These are phyloP conservation scores for Alca torda DNA, from an alignment of 2,797 vertebrate genomes.

Conservation along the genomic window DNA sequence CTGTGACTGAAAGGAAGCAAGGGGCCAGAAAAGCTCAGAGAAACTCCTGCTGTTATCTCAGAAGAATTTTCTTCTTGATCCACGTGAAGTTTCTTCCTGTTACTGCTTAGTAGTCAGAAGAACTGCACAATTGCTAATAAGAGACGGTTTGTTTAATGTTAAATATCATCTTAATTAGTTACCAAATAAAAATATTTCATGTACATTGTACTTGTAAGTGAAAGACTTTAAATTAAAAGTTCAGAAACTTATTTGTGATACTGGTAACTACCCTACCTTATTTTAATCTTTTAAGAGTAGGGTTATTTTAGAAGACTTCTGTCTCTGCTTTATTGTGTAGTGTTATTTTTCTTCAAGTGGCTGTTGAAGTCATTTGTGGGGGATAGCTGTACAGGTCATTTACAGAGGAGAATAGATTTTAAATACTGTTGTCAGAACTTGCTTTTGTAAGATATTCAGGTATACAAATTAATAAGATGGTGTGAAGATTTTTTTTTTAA, in stretches of 20 bases:
- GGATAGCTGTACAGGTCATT: neutral
- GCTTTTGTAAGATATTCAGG: neutral
- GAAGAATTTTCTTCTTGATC: neutral
- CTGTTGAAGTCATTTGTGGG: neutral
- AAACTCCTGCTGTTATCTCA: neutral
- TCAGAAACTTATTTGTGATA: neutral
- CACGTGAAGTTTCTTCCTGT: neutral
- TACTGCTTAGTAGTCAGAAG: neutral
- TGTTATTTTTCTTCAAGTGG: neutral
- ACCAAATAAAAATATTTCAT: neutral
- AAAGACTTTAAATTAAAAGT: neutral
- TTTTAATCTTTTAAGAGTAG: neutral
- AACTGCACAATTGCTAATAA: neutral
- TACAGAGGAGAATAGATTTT: neutral
- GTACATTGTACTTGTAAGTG: neutral
- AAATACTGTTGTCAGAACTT: neutral
- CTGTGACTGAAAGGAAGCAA: neutral
- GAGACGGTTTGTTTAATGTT: neutral
- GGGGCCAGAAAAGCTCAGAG: neutral
- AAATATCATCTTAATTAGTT: neutral
- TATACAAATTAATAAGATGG: neutral
- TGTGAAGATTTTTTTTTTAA: neutral
- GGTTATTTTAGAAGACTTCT: neutral
- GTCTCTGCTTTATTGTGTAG: neutral
- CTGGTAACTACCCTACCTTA: neutral